Conservation (phyloP, 2,113 vertebrate species). For the Gnathonemus longibarbis region DNA sequence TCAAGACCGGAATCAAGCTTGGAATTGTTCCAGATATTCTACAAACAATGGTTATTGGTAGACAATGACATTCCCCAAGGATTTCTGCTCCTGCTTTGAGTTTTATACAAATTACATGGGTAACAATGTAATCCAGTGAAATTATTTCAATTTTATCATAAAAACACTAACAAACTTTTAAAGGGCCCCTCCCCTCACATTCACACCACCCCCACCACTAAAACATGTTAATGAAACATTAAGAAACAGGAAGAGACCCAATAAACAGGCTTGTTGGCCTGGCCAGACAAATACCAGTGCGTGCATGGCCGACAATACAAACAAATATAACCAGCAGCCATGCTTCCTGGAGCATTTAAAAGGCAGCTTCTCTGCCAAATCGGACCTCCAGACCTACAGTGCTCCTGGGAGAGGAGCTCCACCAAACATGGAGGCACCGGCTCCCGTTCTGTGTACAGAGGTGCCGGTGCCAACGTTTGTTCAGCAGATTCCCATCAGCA, state of each 20-base stretch:
- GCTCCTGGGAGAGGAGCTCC: background rate
- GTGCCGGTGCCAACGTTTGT: background rate
- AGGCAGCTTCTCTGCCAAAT: constrained; percentile 13
- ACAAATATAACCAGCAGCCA: constrained; percentile 44
- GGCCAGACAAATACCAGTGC: constrained; percentile 33
- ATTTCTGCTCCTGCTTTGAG: background rate
- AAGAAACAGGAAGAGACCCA: constrained; percentile 5
- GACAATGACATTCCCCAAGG: background rate
- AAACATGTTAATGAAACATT: background rate
- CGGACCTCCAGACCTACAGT: background rate
- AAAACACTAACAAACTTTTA: background rate
- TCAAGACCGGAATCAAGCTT: background rate
- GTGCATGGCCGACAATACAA: constrained; percentile 43
- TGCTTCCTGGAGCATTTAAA: constrained; percentile 55
- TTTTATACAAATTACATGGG: background rate
- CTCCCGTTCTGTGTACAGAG: background rate
- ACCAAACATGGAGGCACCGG: background rate
- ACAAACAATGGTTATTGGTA: background rate
- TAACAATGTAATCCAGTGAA: background rate
- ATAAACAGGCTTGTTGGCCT: constrained; percentile 42
- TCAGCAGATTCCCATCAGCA: constrained; percentile 10
- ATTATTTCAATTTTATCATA: background rate
- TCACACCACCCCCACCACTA: background rate
- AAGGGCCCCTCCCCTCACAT: background rate
- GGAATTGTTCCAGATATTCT: background rate